Evolutionary conservation across 2,113 vertebrate species (phyloP).

Genomic region (Saccopteryx bilineata): DNA sequence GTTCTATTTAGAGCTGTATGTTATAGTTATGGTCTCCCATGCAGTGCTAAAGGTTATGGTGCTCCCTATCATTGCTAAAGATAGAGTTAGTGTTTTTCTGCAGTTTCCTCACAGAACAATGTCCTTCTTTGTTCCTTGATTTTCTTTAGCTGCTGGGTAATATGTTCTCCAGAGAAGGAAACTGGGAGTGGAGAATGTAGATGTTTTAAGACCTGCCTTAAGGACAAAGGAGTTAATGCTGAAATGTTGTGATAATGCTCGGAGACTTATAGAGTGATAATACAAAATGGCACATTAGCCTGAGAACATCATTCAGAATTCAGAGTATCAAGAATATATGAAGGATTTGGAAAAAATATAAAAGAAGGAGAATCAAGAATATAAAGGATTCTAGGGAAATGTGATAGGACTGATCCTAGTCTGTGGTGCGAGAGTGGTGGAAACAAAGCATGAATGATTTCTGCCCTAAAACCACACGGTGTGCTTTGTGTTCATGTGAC

Average conservation of each 20-base stretch:
- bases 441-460: background rate
- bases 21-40: no score
- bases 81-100: background rate
- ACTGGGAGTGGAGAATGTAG: background rate
- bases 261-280: background rate
- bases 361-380: background rate
- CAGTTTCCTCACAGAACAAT: background rate
- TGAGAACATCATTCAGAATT: background rate
- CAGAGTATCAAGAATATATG: background rate
- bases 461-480: background rate
- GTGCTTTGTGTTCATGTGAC: background rate
- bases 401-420: background rate
- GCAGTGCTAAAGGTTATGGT: background rate
- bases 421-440: background rate
- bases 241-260: background rate
- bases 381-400: background rate
- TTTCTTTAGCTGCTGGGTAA: background rate
- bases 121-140: background rate
- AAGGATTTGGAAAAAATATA: conserved; percentile 33
- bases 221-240: background rate
- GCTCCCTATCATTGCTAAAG: background rate
- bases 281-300: background rate
- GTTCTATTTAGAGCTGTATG: background rate
- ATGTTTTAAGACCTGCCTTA: background rate
- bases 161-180: background rate